A percentile compares a stretch with the other conserved stretches of the same genome.
Conservation (phyloP, 2,113 vertebrate species). For the Poecile atricapillus region DNA sequence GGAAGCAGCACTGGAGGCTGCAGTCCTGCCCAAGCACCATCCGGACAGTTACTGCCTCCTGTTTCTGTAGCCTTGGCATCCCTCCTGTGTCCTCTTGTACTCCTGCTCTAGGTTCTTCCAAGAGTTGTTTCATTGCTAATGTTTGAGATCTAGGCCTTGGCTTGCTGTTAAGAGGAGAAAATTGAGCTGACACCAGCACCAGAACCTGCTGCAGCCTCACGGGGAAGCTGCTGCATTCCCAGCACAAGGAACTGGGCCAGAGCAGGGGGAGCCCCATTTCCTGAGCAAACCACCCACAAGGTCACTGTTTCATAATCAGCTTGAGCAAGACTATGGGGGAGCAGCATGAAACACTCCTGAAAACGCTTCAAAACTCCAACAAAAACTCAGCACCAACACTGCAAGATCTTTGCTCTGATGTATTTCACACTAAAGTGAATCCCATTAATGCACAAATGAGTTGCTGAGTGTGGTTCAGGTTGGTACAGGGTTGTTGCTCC, state of each 20-base stretch:
- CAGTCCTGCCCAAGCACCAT: neutral
- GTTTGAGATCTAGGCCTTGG: neutral
- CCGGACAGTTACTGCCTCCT: neutral
- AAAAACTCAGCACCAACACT: neutral
- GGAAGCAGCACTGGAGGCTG: neutral
- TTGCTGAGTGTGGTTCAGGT: neutral
- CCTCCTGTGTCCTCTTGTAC: neutral
- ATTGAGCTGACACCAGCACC: conserved; percentile 15
- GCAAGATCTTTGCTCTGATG: neutral
- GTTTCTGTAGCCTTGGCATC: neutral
- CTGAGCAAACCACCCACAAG: neutral
- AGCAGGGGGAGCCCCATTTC: neutral
- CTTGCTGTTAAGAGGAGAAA: neutral
- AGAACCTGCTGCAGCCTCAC: neutral
- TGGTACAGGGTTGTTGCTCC: neutral
- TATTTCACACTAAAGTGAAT: neutral
- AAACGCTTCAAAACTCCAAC: neutral
- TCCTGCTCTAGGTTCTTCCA: neutral
- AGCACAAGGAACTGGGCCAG: neutral
- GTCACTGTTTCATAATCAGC: neutral
- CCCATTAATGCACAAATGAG: neutral
- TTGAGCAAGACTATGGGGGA: neutral
- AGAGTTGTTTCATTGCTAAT: neutral
- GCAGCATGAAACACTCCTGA: neutral
- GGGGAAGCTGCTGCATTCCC: neutral